Evolutionary conservation across 2,113 vertebrate species (phyloP).

Genomic region (Procavia capensis): DNA sequence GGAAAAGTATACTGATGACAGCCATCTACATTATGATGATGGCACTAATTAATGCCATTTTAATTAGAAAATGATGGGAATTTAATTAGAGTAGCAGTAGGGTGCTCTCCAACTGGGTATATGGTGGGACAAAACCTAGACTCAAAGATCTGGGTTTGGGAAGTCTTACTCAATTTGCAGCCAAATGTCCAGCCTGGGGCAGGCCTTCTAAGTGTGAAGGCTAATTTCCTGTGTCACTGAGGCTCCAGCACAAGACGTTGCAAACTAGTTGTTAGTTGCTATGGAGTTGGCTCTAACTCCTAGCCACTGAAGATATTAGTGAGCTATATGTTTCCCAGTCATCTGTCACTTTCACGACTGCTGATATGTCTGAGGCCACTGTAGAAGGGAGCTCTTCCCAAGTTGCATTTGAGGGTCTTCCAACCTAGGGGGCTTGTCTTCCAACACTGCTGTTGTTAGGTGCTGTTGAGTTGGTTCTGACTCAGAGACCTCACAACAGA

Average conservation of each 20-base stretch:
- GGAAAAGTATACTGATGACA: constrained; percentile 27
- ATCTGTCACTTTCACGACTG: too few species aligned
- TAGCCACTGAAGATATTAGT: neutral
- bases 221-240: neutral
- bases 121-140: rapidly evolving
- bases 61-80: constrained; percentile 66
- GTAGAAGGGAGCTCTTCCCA: too few species aligned
- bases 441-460: too few species aligned
- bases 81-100: neutral
- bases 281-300: neutral
- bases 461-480: too few species aligned
- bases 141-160: neutral
- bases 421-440: too few species aligned
- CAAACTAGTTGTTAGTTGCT: neutral
- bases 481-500: too few species aligned
- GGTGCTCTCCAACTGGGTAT: neutral
- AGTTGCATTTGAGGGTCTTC: too few species aligned
- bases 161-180: neutral
- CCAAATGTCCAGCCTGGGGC: neutral
- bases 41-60: constrained; percentile 66
- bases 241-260: neutral
- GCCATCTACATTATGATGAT: constrained; percentile 45
- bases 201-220: neutral
- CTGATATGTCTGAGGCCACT: too few species aligned
- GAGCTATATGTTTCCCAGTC: neutral